A percentile compares a stretch with the other conserved stretches of the same genome.
Conservation (phyloP, 2,888 invertebrate species). For the Chirona hameri region DNA sequence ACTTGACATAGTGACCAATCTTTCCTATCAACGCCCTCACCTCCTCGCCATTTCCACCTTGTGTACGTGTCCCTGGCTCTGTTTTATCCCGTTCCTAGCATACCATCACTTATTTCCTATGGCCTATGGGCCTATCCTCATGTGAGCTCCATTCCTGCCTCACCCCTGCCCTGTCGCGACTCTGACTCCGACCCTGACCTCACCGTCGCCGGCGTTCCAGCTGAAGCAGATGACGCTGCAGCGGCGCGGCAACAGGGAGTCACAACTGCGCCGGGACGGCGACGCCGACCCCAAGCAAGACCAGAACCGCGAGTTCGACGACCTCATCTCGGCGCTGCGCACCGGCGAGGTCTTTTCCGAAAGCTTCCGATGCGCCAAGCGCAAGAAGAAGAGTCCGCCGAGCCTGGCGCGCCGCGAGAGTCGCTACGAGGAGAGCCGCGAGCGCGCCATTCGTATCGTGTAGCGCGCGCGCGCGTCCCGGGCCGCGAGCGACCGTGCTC, state of each 20-base stretch:
- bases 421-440: conserved; percentile 5
- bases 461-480: not conserved
- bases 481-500: not conserved
- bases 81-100: no score
- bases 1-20: no score
- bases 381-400: conserved; percentile 51
- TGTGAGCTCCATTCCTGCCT: no score
- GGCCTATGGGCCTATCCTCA: no score
- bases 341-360: conserved; percentile 95
- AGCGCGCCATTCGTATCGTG: conserved; percentile 13
- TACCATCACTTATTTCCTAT: no score
- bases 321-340: conserved; percentile 86
- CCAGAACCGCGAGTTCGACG: conserved; percentile 86
- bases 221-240: conserved; percentile 33
- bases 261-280: conserved; percentile 44
- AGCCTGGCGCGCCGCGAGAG: not conserved
- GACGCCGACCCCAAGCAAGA: conserved; percentile 46
- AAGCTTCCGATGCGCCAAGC: conserved; percentile 87
- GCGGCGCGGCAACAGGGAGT: conserved; percentile 28
- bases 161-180: no score
- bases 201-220: not conserved
- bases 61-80: no score
- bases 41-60: no score
- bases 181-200: no score
- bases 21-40: no score